A percentile compares a stretch with the other conserved stretches of the same genome.
These are phyloP conservation scores for Isichthys henryi DNA, from an alignment of 2,113 vertebrate genomes.

Conservation along the genomic window DNA sequence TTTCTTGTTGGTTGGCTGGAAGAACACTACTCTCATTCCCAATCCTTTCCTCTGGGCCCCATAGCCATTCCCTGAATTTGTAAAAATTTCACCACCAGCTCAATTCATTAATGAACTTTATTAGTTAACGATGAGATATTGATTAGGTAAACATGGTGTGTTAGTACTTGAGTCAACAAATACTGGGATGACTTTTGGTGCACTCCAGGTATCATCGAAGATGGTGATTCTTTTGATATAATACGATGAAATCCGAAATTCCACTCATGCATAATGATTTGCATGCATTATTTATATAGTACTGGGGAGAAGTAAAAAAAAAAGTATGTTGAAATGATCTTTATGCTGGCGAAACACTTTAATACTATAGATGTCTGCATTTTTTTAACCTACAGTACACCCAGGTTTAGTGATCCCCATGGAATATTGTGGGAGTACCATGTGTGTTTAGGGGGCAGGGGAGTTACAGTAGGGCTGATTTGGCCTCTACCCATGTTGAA, in stretches of 20 bases:
- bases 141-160: not conserved
- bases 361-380: not conserved
- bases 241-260: not conserved
- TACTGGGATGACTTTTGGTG: not conserved
- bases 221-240: not conserved
- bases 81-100: not conserved
- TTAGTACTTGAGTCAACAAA: not conserved
- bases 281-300: not conserved
- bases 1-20: not conserved
- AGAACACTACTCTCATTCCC: not conserved
- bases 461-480: not conserved
- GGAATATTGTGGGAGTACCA: not conserved
- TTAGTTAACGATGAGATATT: not conserved
- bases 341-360: not conserved
- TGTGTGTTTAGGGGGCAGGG: not conserved
- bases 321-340: not conserved
- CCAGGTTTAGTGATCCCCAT: not conserved
- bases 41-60: not conserved
- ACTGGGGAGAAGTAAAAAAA: not conserved
- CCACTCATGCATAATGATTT: not conserved
- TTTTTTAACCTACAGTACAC: not conserved
- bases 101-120: not conserved
- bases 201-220: not conserved
- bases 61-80: not conserved
- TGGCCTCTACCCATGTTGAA: not conserved